Conservation (phyloP, 2,113 vertebrate species). For the Morone chrysops region DNA sequence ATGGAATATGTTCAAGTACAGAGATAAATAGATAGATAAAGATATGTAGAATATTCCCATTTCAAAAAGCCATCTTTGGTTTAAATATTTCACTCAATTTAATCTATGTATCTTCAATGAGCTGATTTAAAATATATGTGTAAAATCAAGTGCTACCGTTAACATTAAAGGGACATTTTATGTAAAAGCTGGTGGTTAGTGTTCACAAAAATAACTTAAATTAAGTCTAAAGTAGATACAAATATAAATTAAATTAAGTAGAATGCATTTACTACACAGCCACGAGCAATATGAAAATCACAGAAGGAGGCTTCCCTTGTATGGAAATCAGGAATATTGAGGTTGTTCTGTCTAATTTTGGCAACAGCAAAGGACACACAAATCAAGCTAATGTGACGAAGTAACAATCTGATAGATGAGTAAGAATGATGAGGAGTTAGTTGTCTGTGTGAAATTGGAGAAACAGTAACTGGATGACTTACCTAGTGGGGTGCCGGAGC, state of each 20-base stretch:
- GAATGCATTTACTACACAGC: background rate
- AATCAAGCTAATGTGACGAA: background rate
- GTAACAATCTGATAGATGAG: constrained; percentile 14
- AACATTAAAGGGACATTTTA: background rate
- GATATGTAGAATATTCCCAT: no score
- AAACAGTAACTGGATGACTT: constrained; percentile 3
- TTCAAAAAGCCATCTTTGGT: background rate
- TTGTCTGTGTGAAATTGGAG: constrained; percentile 44
- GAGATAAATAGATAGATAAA: no score
- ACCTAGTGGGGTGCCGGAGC: background rate
- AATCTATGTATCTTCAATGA: background rate
- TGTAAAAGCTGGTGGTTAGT: background rate
- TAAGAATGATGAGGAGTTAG: constrained; percentile 30
- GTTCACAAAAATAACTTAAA: background rate
- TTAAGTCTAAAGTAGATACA: background rate
- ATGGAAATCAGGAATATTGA: background rate
- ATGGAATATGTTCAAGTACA: no score
- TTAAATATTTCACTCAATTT: background rate
- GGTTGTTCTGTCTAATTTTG: constrained; percentile 33
- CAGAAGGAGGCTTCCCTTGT: background rate
- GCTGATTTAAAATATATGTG: background rate
- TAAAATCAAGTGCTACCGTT: background rate
- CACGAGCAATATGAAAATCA: background rate
- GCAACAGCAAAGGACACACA: background rate
- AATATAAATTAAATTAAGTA: no score